phyloP scores from a whole-genome alignment of 2,797 vertebrate species.

The Rhincodon typus region DNA sequence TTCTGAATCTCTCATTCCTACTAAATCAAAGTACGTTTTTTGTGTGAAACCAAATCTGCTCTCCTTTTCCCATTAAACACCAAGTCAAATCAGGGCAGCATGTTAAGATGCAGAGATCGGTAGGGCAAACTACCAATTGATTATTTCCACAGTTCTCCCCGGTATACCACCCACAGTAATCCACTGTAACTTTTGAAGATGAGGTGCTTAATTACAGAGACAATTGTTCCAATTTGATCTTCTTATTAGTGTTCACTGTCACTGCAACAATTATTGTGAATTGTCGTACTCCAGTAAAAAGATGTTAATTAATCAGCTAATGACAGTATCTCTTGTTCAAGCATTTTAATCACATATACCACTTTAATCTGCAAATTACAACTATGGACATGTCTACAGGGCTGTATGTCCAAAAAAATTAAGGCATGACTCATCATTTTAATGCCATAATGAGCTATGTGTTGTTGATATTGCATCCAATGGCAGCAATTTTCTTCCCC shows the following conservation, averaged over 20 bases:
- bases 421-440: background rate
- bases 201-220: background rate
- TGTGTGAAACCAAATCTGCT: background rate
- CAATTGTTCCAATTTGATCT: background rate
- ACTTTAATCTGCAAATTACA: background rate
- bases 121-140: background rate
- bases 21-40: background rate
- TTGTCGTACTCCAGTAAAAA: background rate
- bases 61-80: background rate
- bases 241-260: background rate
- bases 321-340: background rate
- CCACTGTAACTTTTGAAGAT: background rate
- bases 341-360: background rate
- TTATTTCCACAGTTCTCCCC: background rate
- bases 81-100: background rate
- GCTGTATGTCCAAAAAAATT: background rate
- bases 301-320: conserved; percentile 25
- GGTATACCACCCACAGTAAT: background rate
- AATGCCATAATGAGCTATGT: background rate
- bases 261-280: background rate
- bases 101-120: background rate
- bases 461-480: background rate
- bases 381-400: background rate
- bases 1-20: background rate
- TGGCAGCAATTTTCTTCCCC: background rate